Conservation (phyloP, 92 coral and sea anemone species). For the Metridium senile region DNA sequence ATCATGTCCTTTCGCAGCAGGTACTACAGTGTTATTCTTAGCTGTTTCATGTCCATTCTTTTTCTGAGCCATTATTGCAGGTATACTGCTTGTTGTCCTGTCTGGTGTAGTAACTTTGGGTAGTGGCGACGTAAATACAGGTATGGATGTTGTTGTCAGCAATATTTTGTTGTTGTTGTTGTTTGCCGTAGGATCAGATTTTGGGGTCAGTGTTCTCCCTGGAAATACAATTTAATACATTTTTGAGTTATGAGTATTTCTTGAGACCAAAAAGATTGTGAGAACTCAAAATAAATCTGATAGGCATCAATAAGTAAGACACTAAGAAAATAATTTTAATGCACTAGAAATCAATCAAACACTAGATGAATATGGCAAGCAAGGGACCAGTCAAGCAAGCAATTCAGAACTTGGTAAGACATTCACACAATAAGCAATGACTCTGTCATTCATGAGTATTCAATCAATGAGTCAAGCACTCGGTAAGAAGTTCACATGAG, state of each 20-base stretch:
- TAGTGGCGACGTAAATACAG: neutral
- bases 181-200: neutral
- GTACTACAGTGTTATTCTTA: neutral
- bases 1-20: slow-evolving; percentile 2
- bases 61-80: slow-evolving; percentile 1
- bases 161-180: neutral
- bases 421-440: neutral
- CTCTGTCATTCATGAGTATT: neutral
- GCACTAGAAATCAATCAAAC: no score
- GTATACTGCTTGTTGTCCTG: neutral
- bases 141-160: neutral
- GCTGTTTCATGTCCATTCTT: neutral
- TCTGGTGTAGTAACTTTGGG: neutral
- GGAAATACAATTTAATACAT: neutral
- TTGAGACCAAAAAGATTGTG: no score
- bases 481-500: no score
- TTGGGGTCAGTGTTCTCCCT: slow-evolving; percentile 2
- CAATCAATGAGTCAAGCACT: neutral
- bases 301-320: neutral
- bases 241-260: no score
- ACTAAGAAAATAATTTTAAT: no score
- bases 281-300: no score
- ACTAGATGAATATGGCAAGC: no score
- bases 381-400: neutral
- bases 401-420: neutral